phyloP scores from a whole-genome alignment of 2,797 vertebrate species.

The Sebastes cheni region DNA sequence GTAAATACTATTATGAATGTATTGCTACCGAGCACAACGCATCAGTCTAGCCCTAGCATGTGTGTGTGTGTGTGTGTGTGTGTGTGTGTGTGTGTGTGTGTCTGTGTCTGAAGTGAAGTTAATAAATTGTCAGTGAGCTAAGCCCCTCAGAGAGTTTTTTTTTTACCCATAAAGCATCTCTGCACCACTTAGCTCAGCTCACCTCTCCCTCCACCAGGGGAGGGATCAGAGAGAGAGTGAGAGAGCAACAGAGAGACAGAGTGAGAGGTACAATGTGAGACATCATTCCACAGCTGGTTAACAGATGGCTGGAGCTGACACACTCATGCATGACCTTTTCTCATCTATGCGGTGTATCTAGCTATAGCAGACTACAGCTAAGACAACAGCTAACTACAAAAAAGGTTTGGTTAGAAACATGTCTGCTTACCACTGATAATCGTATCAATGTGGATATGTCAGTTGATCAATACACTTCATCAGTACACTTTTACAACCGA shows the following conservation, averaged over 20 bases:
- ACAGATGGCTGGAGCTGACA: conserved; percentile 60
- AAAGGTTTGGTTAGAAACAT: background rate
- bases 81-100: background rate
- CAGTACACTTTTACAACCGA: background rate
- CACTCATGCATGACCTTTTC: conserved; percentile 21
- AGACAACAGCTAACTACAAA: background rate
- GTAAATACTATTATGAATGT: background rate
- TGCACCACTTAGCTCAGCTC: conserved; percentile 48
- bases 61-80: background rate
- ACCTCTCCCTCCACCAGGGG: conserved; percentile 12
- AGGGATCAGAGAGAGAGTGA: conserved; percentile 19
- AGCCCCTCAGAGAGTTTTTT: conserved; percentile 18
- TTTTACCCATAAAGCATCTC: conserved; percentile 60
- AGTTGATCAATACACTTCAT: background rate
- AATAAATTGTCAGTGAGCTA: conserved; percentile 45
- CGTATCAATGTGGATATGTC: background rate
- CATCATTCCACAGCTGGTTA: conserved; percentile 67
- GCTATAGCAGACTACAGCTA: background rate
- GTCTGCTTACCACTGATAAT: background rate
- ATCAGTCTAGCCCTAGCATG: background rate
- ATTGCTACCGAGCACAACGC: background rate
- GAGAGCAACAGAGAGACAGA: conserved; percentile 8
- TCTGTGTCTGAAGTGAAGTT: conserved; percentile 6
- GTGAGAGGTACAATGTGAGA: conserved; percentile 22
- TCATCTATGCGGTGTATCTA: conserved; percentile 18